These are phyloP conservation scores for Choloepus hoffmanni DNA, from an alignment of 2,113 vertebrate species.

Conservation along the genomic window DNA sequence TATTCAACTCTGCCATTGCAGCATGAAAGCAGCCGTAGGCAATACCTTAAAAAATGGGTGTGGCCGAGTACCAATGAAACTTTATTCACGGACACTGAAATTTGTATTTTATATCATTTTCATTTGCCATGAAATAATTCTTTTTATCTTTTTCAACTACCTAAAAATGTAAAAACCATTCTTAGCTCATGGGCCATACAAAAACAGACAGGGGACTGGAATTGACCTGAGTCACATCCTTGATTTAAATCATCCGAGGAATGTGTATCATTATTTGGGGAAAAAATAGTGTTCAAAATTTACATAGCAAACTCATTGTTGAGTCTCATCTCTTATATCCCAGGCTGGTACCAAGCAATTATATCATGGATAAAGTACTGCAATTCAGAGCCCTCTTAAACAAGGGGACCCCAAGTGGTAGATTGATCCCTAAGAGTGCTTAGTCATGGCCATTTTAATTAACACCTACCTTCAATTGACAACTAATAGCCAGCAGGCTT, in stretches of 20 bases:
- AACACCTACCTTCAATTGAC: conserved; percentile 68
- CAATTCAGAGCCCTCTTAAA: background rate
- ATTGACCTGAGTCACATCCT: fast-evolving
- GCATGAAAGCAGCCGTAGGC: background rate
- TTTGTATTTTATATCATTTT: background rate
- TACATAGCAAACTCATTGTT: background rate
- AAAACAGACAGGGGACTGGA: background rate
- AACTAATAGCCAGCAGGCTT: conserved; percentile 49
- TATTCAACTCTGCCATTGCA: background rate
- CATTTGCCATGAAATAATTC: background rate
- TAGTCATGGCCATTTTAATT: conserved; percentile 61
- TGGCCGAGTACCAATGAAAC: background rate
- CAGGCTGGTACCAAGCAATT: too few species aligned
- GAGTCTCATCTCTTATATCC: background rate
- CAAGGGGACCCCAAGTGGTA: background rate
- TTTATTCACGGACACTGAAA: background rate
- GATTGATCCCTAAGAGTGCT: background rate
- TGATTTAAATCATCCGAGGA: background rate
- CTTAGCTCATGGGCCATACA: background rate
- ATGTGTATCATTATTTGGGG: background rate
- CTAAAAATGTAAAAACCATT: background rate
- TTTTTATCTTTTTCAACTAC: background rate
- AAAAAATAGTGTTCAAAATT: background rate
- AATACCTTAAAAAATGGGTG: background rate
- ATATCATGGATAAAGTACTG: background rate